Evolutionary conservation across 1,140 invertebrate genomes (phyloP).

Genomic region (Asbolus verrucosus): DNA sequence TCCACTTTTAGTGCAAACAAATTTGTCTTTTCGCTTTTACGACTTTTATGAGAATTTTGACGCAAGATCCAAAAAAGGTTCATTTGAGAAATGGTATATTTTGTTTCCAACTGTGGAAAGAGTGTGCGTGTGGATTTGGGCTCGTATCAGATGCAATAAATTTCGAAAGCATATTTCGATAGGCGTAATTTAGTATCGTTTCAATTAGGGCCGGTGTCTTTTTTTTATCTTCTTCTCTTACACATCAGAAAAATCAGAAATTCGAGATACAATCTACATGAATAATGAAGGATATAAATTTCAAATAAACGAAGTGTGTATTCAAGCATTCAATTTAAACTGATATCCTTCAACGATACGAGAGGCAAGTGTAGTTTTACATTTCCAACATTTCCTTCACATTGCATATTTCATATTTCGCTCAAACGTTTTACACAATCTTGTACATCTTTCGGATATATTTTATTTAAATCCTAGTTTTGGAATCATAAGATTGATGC

Average conservation of each 20-base stretch:
- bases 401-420: slow-evolving; percentile 50
- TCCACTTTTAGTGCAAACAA: too few relatives aligned
- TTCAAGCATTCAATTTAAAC: slow-evolving; percentile 43
- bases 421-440: slow-evolving; percentile 48
- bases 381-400: slow-evolving; percentile 27
- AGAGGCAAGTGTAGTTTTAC: slow-evolving; percentile 25
- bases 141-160: too few relatives aligned
- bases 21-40: too few relatives aligned
- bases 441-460: slow-evolving; percentile 46
- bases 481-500: slow-evolving; percentile 40
- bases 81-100: too few relatives aligned
- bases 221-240: background rate
- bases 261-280: slow-evolving; percentile 37
- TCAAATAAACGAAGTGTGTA: slow-evolving; percentile 35
- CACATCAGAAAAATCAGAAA: slow-evolving; percentile 21
- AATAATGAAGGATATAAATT: slow-evolving; percentile 42
- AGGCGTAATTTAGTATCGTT: too few relatives aligned
- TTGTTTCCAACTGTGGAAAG: too few relatives aligned
- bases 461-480: slow-evolving; percentile 50
- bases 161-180: too few relatives aligned
- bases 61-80: too few relatives aligned
- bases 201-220: slow-evolving; percentile 4
- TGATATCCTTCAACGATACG: slow-evolving; percentile 40
- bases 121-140: too few relatives aligned
- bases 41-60: too few relatives aligned